Conservation (phyloP, 2,797 vertebrate species). For the Rhynchonycteris naso region DNA sequence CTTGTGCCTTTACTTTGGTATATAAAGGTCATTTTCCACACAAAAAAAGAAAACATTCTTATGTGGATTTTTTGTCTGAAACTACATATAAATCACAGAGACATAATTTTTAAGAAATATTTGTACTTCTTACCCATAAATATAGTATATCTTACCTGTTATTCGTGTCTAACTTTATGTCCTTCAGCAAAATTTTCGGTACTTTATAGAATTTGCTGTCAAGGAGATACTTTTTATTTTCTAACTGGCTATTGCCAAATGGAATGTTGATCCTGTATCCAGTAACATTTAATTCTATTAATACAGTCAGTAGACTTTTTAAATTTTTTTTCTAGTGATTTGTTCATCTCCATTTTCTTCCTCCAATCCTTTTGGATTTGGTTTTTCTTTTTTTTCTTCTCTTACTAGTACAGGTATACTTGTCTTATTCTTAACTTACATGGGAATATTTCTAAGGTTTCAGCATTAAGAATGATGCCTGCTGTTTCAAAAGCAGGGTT, state of each 20-base stretch:
- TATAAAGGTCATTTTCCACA: background rate
- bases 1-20: background rate
- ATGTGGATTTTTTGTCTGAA: background rate
- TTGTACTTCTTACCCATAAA: background rate
- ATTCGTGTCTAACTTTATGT: background rate
- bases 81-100: background rate
- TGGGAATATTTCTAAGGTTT: background rate
- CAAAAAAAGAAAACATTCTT: background rate
- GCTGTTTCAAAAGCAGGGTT: background rate
- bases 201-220: background rate
- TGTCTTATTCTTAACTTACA: conserved; percentile 6
- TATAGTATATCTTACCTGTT: background rate
- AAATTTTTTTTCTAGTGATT: background rate
- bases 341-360: background rate
- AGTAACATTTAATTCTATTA: background rate
- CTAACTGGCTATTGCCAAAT: background rate
- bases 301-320: background rate
- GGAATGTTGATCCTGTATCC: background rate
- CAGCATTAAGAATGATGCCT: background rate
- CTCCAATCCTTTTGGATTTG: background rate
- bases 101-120: background rate
- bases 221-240: background rate
- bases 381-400: background rate
- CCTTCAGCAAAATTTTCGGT: background rate
- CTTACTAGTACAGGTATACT: background rate